Evolutionary conservation across 2,113 vertebrate species (phyloP).

Genomic region (Malurus melanocephalus): DNA sequence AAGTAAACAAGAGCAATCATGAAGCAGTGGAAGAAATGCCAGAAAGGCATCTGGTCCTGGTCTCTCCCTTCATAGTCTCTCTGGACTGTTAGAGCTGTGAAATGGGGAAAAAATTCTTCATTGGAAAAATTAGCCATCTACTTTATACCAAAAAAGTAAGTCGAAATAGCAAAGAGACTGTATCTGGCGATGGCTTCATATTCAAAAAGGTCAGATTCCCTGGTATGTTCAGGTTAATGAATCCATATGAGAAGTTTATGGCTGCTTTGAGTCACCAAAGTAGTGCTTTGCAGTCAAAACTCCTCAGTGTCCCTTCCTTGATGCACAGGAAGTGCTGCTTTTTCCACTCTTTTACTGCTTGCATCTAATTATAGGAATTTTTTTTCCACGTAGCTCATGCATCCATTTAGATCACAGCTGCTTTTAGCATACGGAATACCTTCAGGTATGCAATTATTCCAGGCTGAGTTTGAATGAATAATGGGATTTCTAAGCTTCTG

Average conservation of each 20-base stretch:
- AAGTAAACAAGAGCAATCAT: background rate
- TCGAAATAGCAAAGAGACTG: background rate
- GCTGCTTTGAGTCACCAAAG: slow-evolving; percentile 1
- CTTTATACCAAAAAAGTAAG: background rate
- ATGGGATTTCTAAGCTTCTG: background rate
- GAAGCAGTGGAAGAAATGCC: background rate
- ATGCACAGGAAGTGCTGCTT: background rate
- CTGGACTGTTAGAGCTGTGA: background rate
- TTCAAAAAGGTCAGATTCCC: background rate
- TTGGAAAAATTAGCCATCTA: background rate
- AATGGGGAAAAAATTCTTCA: background rate
- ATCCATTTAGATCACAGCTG: background rate
- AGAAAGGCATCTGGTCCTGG: background rate
- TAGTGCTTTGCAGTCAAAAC: background rate
- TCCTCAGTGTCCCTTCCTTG: background rate
- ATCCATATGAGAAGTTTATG: background rate
- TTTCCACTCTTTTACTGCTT: background rate
- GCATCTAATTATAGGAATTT: background rate
- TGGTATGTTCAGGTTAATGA: background rate
- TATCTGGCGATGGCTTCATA: background rate
- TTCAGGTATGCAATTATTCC: background rate
- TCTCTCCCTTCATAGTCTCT: background rate
- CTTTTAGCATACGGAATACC: background rate
- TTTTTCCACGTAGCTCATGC: accelerated
- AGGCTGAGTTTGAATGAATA: background rate